Evolutionary conservation across 2,113 vertebrate genomes (phyloP).

Genomic region (Mionectes macconnelli): DNA sequence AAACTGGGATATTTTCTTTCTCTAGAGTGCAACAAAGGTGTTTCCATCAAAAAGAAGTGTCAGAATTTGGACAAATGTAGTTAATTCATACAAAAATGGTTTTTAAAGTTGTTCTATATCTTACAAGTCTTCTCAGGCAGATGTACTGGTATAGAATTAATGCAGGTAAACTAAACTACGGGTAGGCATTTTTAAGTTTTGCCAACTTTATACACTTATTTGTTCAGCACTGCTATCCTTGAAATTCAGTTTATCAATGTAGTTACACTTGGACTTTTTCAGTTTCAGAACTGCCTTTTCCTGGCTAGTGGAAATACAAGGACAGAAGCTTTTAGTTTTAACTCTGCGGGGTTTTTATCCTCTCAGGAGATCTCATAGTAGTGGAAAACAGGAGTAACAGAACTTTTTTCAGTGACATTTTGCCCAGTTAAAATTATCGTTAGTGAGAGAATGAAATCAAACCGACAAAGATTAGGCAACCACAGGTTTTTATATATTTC

Average conservation of each 20-base stretch:
- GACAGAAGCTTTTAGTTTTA: not conserved
- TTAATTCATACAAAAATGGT: rapidly evolving
- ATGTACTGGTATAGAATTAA: not conserved
- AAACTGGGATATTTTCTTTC: not conserved
- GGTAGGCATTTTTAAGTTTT: not conserved
- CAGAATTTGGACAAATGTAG: not conserved
- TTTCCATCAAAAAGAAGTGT: not conserved
- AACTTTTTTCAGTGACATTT: conserved; percentile 10
- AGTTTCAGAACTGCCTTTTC: not conserved
- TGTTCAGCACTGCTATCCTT: not conserved
- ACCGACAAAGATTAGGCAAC: conserved; percentile 24
- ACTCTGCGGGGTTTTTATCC: not conserved
- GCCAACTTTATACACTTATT: not conserved
- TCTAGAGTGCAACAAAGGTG: not conserved
- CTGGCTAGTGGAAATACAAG: not conserved
- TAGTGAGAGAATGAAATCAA: conserved; percentile 13
- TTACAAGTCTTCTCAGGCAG: not conserved
- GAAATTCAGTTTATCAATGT: not conserved
- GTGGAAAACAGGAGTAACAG: conserved; percentile 33
- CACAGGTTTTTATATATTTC: conserved; percentile 34
- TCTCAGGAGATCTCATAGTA: not conserved
- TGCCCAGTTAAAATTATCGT: not conserved
- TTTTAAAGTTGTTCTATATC: not conserved
- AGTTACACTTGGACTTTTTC: not conserved
- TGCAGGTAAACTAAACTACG: not conserved